Conservation (phyloP, 2,113 vertebrate genomes). For the Chionis minor region DNA sequence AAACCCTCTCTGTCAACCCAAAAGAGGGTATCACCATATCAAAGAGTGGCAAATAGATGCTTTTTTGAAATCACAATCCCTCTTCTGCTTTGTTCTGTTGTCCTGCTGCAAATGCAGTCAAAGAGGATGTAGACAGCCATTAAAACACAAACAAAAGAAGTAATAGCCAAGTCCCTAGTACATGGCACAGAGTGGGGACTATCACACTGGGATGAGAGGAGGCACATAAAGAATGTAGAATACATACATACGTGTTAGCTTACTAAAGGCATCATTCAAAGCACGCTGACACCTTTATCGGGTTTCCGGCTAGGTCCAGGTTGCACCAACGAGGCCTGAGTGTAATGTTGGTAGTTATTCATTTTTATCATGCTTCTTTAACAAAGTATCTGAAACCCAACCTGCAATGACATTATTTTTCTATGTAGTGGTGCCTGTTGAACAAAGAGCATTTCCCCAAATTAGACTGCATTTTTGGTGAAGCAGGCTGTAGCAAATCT, state of each 20-base stretch:
- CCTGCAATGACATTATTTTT: not conserved
- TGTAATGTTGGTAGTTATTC: not conserved
- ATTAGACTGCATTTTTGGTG: not conserved
- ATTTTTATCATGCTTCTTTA: not conserved
- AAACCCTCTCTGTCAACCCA: not conserved
- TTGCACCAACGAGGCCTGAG: too few species aligned
- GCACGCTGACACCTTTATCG: not conserved
- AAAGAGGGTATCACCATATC: not conserved
- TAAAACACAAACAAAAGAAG: not conserved
- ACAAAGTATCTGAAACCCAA: not conserved
- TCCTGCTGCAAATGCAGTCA: not conserved
- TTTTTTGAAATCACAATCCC: not conserved
- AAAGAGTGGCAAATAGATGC: not conserved
- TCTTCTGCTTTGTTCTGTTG: not conserved
- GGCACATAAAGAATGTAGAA: not conserved
- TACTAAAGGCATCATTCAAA: not conserved
- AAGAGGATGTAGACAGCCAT: not conserved
- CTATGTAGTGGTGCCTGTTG: not conserved
- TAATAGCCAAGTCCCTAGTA: not conserved
- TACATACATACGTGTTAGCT: not conserved
- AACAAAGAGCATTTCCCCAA: not conserved
- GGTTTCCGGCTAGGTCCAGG: not conserved
- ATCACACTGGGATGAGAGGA: not conserved
- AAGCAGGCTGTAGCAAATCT: not conserved
- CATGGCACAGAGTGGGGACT: fast-evolving